Base-by-base conservation (phyloP, 1,140 invertebrate genomes). In the Caenorhabditis briggsae region DNA sequence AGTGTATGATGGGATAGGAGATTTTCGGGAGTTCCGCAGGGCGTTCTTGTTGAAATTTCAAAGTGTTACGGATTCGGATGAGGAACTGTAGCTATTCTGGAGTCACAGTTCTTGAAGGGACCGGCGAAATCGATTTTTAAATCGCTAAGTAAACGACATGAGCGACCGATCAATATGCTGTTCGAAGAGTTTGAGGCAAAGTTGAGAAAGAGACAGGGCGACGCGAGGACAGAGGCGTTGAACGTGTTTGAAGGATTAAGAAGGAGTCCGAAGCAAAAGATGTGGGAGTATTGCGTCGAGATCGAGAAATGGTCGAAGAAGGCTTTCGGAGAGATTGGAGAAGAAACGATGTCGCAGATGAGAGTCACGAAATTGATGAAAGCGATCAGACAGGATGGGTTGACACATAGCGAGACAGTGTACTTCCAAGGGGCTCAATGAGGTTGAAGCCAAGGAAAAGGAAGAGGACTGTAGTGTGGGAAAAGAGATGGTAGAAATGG, bases 181-280 rank as follows among this genome's bases (percentile, higher is more conserved):
- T 50, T 50, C 48, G 48, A 7, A 50, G 48, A 50, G 48, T 50
- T 50, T 50, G 56, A 58, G 56, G 18, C 56, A 18, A 58, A 58
- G 48, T 58, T 58, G 56, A 58, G 20, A 20, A 58, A 58, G 56
- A 58, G 56, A 58, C 56, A 58, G 56, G 56, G 56, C 7, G 56
- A 58, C 18, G 56, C 56, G 56, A 58, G 18, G 20, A 58, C 56
- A 18, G 56, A 58, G 56, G 56, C 56, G 56, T 18, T 58, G 56
- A 58, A 58, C 18, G 56, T 58, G 56, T 58, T 58, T 58, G 56
- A 58, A 58, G 56, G 56, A 18, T 18, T 58, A 5, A 16, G 56
- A 58, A 58, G 56, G 56, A 58, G 56, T 58, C 56, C 56, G 56
- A 16, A 58, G 5, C 56, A 58, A 18, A 58, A 18, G 18, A 58